Conservation (phyloP, 2,113 vertebrate genomes). For the Monopterus albus region DNA sequence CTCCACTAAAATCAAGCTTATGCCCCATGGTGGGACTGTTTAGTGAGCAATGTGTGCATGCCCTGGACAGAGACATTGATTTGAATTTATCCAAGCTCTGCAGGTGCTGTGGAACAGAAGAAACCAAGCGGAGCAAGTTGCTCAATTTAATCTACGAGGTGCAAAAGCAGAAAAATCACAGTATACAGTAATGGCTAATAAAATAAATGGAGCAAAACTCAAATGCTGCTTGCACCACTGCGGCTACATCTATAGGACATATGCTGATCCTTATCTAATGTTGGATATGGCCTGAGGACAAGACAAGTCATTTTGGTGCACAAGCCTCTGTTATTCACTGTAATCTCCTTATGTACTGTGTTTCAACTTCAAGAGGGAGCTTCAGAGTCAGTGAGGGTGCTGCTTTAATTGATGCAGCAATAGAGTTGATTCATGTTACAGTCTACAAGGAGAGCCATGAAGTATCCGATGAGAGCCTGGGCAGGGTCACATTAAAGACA, state of each 20-base stretch:
- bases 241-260: conserved; percentile 69
- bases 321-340: conserved; percentile 45
- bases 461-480: conserved; percentile 63
- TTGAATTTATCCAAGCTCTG: conserved; percentile 29
- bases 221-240: conserved; percentile 33
- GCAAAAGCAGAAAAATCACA: conserved; percentile 37
- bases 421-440: conserved; percentile 60
- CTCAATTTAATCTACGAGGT: conserved; percentile 46
- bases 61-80: conserved; percentile 20
- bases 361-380: conserved; percentile 39
- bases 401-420: conserved; percentile 61
- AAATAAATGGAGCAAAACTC: conserved; percentile 62
- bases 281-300: conserved; percentile 63
- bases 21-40: conserved; percentile 7
- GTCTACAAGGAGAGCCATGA: conserved; percentile 56
- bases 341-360: conserved; percentile 44
- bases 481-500: conserved; percentile 75
- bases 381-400: conserved; percentile 35
- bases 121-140: conserved; percentile 27
- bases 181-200: conserved; percentile 54
- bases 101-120: conserved; percentile 21
- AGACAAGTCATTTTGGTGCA: conserved; percentile 62
- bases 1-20: conserved; percentile 2
- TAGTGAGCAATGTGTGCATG: background rate
- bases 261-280: conserved; percentile 72